A percentile compares a stretch with the other conserved stretches of the same genome.
Evolutionary conservation across 2,113 vertebrate genomes (phyloP).

Genomic region (Tenrec ecaudatus): DNA sequence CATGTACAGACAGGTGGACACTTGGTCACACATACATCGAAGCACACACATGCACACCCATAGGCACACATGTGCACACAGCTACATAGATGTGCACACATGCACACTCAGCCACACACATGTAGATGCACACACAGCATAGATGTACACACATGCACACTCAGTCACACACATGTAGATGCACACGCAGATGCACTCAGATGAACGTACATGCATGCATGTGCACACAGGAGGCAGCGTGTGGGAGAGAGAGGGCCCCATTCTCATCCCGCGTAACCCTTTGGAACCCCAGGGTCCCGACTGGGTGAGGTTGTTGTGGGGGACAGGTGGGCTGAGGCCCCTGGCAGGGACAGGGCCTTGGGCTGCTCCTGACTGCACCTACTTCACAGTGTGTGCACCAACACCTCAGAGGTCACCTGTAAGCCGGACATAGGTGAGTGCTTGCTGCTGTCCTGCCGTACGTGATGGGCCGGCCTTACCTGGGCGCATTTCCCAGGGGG

Average conservation of each 20-base stretch:
- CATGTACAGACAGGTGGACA: not conserved
- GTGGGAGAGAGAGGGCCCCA: not conserved
- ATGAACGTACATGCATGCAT: not conserved
- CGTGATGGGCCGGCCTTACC: too few species aligned
- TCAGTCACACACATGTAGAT: not conserved
- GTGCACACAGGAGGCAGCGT: not conserved
- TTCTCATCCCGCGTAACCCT: not conserved
- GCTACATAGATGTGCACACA: too few species aligned
- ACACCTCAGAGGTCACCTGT: not conserved
- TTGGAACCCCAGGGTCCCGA: accelerated
- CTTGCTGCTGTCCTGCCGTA: too few species aligned
- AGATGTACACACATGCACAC: too few species aligned
- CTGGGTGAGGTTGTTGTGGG: not conserved
- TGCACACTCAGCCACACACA: too few species aligned
- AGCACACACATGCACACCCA: not conserved
- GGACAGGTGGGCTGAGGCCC: not conserved
- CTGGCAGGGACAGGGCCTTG: not conserved
- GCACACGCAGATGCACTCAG: not conserved
- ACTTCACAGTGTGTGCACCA: not conserved
- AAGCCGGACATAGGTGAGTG: not conserved
- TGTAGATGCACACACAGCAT: too few species aligned
- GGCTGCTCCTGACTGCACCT: not conserved
- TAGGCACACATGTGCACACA: not conserved
- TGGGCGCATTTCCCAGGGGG: too few species aligned
- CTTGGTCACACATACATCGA: not conserved